A percentile compares a stretch with the other conserved stretches of the same genome.
phyloP scores from a whole-genome alignment of 2,888 invertebrate species.

The Lasioglossum villosulum region DNA sequence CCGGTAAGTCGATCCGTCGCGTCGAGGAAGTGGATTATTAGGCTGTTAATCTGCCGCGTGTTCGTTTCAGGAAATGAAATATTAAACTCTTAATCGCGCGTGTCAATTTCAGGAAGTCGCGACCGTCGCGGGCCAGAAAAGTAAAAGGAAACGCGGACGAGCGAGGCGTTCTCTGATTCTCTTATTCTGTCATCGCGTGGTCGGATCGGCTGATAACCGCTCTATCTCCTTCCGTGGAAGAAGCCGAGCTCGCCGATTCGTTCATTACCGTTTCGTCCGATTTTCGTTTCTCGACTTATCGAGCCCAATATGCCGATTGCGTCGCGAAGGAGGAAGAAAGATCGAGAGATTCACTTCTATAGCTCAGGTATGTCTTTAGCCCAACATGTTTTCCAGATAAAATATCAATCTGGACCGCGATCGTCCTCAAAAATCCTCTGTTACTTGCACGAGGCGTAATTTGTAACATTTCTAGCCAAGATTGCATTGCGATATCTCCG shows the following conservation, averaged over 20 bases:
- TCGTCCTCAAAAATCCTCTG: too few relatives aligned
- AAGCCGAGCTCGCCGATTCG: background rate
- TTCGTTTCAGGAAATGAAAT: slow-evolving; percentile 18
- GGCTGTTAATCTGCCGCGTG: slow-evolving; percentile 7
- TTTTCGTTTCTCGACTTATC: background rate
- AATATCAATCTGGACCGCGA: too few relatives aligned
- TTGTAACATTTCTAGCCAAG: too few relatives aligned
- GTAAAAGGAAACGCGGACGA: background rate
- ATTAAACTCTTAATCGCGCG: slow-evolving; percentile 15
- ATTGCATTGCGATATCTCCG: too few relatives aligned
- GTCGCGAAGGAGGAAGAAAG: background rate
- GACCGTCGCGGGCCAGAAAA: background rate
- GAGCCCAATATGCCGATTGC: background rate
- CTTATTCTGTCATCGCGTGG: background rate
- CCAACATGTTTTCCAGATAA: too few relatives aligned
- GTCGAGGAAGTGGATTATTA: slow-evolving; percentile 14
- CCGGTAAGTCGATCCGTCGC: background rate
- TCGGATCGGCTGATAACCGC: background rate
- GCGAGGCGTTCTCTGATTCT: background rate
- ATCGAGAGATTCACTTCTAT: background rate
- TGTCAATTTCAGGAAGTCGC: slow-evolving; percentile 5
- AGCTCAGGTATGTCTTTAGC: background rate
- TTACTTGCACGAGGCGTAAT: too few relatives aligned
- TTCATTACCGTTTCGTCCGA: background rate
- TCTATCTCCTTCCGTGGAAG: background rate